phyloP scores from a whole-genome alignment of 2,797 vertebrate species.

The Petrocephalus schoutedeni region DNA sequence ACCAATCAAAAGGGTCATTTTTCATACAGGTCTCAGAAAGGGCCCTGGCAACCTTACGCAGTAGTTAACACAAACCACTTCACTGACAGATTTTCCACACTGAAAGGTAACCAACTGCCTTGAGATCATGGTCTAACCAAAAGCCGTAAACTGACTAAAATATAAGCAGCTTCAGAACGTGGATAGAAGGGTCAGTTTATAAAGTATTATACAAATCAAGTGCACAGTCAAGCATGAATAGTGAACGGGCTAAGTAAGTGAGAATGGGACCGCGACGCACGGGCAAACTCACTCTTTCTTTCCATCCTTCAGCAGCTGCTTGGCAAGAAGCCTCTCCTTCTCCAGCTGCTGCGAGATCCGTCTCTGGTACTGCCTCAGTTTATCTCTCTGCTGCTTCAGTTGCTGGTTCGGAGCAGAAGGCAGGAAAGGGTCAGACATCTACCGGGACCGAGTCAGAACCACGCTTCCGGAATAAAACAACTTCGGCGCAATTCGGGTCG shows the following conservation, averaged over 20 bases:
- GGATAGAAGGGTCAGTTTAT: neutral
- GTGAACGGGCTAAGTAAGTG: neutral
- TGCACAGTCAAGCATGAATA: neutral
- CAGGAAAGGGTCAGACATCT: neutral
- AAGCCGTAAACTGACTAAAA: neutral
- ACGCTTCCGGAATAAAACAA: neutral
- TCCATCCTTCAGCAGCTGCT: conserved; percentile 76
- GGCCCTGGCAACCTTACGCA: neutral
- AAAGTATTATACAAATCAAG: neutral
- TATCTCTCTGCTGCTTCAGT: conserved; percentile 91
- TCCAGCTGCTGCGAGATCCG: conserved; percentile 71
- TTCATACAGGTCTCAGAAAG: neutral
- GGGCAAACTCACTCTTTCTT: conserved; percentile 74
- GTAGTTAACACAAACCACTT: neutral
- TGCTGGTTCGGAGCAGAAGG: conserved; percentile 57
- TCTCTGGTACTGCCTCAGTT: conserved; percentile 83
- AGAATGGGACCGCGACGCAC: neutral
- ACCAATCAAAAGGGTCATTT: neutral
- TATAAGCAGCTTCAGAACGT: neutral
- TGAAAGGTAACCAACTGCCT: neutral
- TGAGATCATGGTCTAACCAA: neutral
- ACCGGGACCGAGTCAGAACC: neutral
- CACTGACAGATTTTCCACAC: neutral
- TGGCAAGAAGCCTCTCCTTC: conserved; percentile 72
- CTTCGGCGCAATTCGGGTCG: neutral